A percentile compares a stretch with the other conserved stretches of the same genome.
These are phyloP conservation scores for Drosophila sp. DNA, from an alignment of 1,140 invertebrate genomes.

Conservation along the genomic window DNA sequence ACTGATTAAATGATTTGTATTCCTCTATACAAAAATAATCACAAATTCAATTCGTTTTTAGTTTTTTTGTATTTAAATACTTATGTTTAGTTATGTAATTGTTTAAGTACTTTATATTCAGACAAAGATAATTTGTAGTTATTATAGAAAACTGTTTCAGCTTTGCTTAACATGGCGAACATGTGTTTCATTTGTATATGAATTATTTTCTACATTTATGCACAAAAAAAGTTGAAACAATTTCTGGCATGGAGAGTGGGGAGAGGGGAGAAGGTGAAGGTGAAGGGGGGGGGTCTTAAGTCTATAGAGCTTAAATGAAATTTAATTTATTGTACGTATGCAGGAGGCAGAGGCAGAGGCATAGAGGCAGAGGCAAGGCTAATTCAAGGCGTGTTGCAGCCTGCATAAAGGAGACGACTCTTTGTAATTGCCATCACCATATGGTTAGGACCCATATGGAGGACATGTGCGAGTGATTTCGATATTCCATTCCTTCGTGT, in stretches of 20 bases:
- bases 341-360: conserved; percentile 33
- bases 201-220: conserved; percentile 19
- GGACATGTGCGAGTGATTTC: conserved; percentile 35
- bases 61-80: conserved; percentile 36
- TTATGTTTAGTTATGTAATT: conserved; percentile 44
- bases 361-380: conserved; percentile 29
- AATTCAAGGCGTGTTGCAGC: conserved; percentile 60
- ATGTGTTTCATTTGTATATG: conserved; percentile 6
- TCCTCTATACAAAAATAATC: conserved; percentile 61
- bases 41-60: conserved; percentile 63
- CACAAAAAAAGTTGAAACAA: conserved; percentile 30
- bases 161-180: conserved; percentile 15
- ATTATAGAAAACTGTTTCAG: conserved; percentile 9
- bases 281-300: conserved; percentile 58
- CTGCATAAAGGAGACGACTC: conserved; percentile 29
- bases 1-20: conserved; percentile 47
- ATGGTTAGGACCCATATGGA: conserved; percentile 47
- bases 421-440: conserved; percentile 33
- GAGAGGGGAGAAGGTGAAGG: conserved; percentile 11
- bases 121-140: conserved; percentile 16
- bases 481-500: conserved; percentile 61
- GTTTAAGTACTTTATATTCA: conserved; percentile 36
- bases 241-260: conserved; percentile 12
- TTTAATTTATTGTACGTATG: conserved; percentile 74
- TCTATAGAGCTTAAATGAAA: conserved; percentile 59